Base-by-base conservation (phyloP, 1,140 invertebrate species). In the Bombyx mandarina region DNA sequence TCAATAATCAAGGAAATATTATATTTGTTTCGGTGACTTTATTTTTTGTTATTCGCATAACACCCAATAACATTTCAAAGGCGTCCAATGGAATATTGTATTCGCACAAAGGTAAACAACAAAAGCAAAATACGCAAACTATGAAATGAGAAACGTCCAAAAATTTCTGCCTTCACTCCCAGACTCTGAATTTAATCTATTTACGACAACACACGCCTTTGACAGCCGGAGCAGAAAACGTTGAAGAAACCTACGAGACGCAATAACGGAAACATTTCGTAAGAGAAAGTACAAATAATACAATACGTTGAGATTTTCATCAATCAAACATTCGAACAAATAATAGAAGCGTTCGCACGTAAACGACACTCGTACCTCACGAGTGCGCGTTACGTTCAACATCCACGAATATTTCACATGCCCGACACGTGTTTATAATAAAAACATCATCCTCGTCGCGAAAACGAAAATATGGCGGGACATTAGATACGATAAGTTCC, bases 401-500 rank as follows among this genome's bases (percentile, higher is more conserved):
- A 72, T 73, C 53, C 69, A 69, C 73, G 77, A 81, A 79, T 73
- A 80, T 78, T 73, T 71, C 65, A 56, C 7, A 71, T 66, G 69
- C 65, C 66, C 64, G 68, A 73, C 72, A 75, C 71, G 77, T 74
- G 73, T 72, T 79, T 74, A 78, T 82, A 82, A 85, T 85, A 85
- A 82, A 85, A 85, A 80, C 77, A 82, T 82, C 79, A 82, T 70
- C 63, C 62, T 62, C 54, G 68, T 66, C 58, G 59, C 57, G 63
- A 52, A 50, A 63, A 56, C 10, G 50, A 48, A 75, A 75, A 79
- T 79, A 79, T 77, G 77, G 71, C 66, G 68, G 44, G 62, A 71
- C 72, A 80, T 82, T 81, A 82, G 70, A 67, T 69, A 58, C 70
- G 75, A 82, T 82, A 85, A 82, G 70, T 82, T 81, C 70, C 63